Evolutionary conservation across 2,888 invertebrate species (phyloP).

Genomic region (Strigamia crassipes): DNA sequence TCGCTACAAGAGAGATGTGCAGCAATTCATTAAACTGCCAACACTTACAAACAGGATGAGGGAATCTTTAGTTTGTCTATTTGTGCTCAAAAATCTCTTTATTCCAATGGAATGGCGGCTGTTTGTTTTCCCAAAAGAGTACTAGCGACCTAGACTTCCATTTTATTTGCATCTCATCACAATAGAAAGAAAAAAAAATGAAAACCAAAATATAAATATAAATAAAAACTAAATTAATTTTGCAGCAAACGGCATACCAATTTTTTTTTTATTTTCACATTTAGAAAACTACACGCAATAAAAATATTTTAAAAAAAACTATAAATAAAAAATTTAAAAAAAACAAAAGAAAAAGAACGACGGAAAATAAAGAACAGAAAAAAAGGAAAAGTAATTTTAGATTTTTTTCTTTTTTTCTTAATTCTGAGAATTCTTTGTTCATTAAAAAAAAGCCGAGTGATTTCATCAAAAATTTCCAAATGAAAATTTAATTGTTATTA

Average conservation of each 20-base stretch:
- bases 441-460: not conserved
- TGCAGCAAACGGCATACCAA: not conserved
- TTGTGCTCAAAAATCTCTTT: slow-evolving; percentile 27
- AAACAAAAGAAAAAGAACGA: not conserved
- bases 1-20: slow-evolving; percentile 49
- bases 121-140: slow-evolving; percentile 1
- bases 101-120: slow-evolving; percentile 4
- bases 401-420: not conserved
- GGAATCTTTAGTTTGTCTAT: not conserved
- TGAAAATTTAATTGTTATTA: slow-evolving; percentile 3
- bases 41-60: not conserved
- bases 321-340: not conserved
- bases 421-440: not conserved
- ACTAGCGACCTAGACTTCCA: not conserved
- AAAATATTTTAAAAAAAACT: too few relatives aligned
- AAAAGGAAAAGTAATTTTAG: not conserved
- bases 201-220: slow-evolving; percentile 8
- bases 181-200: not conserved
- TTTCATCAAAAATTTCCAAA: not conserved
- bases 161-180: not conserved
- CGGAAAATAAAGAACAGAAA: not conserved
- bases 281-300: not conserved
- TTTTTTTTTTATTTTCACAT: not conserved
- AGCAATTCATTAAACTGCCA: slow-evolving; percentile 35
- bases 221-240: slow-evolving; percentile 16